Conservation (phyloP, 2,888 invertebrate genomes). For the Synanthedon vespiformis region DNA sequence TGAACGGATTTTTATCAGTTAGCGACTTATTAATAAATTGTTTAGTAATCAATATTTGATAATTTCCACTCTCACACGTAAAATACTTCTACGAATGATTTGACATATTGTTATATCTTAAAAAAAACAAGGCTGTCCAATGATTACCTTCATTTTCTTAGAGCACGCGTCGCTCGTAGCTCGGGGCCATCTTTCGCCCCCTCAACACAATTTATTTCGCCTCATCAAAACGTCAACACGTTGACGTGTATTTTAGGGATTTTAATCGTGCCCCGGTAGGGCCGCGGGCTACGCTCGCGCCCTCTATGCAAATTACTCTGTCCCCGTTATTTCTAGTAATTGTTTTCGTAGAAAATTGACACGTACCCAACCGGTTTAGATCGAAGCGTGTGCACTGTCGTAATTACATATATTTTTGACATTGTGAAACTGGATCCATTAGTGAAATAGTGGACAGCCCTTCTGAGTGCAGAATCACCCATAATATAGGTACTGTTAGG, state of each 20-base stretch:
- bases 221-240: conserved; percentile 69
- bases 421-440: no score
- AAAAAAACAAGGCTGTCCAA: conserved; percentile 12
- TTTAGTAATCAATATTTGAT: no score
- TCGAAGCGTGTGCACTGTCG: conserved; percentile 16
- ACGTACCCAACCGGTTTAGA: conserved; percentile 31
- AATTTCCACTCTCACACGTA: no score
- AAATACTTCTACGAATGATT: no score
- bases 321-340: conserved; percentile 39
- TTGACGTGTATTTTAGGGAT: conserved; percentile 64
- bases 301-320: conserved; percentile 54
- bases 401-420: no score
- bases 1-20: no score
- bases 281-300: conserved; percentile 19
- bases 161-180: conserved; percentile 40
- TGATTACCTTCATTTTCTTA: conserved; percentile 65
- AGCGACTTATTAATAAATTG: no score
- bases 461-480: no score
- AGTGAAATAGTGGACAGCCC: no score
- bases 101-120: no score
- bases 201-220: conserved; percentile 55
- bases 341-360: conserved; percentile 59
- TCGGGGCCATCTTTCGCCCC: conserved; percentile 27
- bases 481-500: not conserved
- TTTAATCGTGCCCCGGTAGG: conserved; percentile 46